These are phyloP conservation scores for Eulemur mongoz DNA, from an alignment of 2,797 vertebrate genomes.

Conservation along the genomic window DNA sequence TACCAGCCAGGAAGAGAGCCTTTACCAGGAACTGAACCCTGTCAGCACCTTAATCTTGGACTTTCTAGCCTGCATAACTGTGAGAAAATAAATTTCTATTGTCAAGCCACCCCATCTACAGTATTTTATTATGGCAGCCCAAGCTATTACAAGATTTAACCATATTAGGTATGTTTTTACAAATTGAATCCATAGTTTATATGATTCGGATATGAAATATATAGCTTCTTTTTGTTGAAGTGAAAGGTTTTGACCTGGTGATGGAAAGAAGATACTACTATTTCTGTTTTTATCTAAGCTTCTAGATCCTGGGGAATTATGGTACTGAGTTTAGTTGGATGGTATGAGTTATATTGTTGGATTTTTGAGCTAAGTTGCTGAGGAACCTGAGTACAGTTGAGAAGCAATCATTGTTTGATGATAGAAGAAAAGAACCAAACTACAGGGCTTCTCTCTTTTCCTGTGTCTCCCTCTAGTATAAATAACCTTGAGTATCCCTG, in stretches of 20 bases:
- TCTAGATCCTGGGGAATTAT: not conserved
- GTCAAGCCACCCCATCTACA: not conserved
- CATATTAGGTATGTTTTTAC: not conserved
- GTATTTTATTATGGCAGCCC: not conserved
- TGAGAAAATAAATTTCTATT: constrained; percentile 32
- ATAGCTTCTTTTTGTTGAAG: constrained; percentile 21
- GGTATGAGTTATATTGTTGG: constrained; percentile 19
- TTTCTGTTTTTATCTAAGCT: constrained; percentile 46
- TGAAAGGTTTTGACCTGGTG: constrained; percentile 25
- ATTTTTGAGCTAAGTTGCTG: constrained; percentile 25
- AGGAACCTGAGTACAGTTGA: not conserved
- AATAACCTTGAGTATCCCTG: constrained; percentile 17
- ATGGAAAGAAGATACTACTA: not conserved
- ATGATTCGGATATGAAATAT: constrained; percentile 22
- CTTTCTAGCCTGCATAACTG: constrained; percentile 10
- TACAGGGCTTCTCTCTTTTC: not conserved
- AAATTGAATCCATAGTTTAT: not conserved
- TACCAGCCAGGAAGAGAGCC: not conserved
- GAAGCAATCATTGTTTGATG: constrained; percentile 34
- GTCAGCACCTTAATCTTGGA: not conserved
- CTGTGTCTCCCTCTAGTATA: not conserved
- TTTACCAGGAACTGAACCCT: not conserved
- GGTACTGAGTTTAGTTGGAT: constrained; percentile 5
- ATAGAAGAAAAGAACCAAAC: constrained; percentile 33
- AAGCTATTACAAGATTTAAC: constrained; percentile 18